phyloP scores from a whole-genome alignment of 1,140 invertebrate species.

The Bombus huntii region DNA sequence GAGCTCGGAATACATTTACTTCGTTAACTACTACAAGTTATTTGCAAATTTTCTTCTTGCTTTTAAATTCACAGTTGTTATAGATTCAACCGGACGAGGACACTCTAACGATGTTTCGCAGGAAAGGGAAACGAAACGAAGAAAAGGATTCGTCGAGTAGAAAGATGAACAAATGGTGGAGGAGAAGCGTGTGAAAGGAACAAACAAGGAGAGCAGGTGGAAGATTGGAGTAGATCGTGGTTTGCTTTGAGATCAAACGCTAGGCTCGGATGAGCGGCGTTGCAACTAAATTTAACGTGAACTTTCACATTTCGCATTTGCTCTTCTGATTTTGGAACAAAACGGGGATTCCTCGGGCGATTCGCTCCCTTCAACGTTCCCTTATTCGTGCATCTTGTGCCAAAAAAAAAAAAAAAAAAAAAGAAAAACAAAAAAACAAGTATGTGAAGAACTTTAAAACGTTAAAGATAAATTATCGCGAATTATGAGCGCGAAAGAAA shows the following conservation, averaged over 20 bases:
- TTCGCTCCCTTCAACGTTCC: too few species aligned
- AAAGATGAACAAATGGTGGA: neutral
- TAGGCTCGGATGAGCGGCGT: neutral
- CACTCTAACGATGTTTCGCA: neutral
- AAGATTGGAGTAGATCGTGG: constrained; percentile 15
- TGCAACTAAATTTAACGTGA: constrained; percentile 39
- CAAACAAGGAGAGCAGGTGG: neutral
- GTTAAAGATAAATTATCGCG: too few species aligned
- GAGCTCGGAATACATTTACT: too few species aligned
- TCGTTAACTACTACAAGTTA: too few species aligned
- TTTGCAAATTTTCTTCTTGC: too few species aligned
- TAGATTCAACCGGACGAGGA: neutral
- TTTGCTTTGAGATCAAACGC: constrained; percentile 27
- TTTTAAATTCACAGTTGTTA: neutral
- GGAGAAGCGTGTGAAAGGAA: neutral
- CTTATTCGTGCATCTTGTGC: too few species aligned
- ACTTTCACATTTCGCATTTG: constrained; percentile 41
- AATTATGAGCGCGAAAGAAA: too few species aligned
- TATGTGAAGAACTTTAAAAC: too few species aligned
- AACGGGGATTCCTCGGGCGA: neutral
- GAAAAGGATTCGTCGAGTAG: neutral
- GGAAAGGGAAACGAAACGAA: neutral
- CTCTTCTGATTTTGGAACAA: constrained; percentile 17
- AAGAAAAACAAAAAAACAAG: too few species aligned
- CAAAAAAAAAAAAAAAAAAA: too few species aligned